phyloP scores from a whole-genome alignment of 1,140 invertebrate species.

The Carposina sasakii region DNA sequence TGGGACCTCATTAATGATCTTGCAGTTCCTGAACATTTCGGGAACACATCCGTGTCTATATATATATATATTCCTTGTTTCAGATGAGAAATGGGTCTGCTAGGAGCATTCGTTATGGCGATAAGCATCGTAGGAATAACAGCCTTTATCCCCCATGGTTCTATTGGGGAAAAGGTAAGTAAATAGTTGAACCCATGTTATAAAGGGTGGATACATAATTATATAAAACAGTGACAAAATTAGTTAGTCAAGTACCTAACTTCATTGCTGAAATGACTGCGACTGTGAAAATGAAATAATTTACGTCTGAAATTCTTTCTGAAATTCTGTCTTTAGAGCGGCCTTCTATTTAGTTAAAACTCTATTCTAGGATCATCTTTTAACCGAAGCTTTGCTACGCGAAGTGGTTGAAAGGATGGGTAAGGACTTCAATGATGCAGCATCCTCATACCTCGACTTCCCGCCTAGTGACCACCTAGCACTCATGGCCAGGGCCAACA shows the following conservation, averaged over 20 bases:
- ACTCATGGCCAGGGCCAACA: constrained; percentile 69
- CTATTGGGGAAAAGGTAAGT: constrained; percentile 64
- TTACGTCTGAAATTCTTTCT: no score
- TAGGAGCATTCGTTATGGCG: constrained; percentile 45
- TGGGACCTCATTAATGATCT: no score
- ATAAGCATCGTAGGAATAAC: constrained; percentile 59
- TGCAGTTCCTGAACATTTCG: no score
- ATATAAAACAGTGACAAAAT: no score
- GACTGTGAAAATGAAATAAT: no score
- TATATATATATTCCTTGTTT: constrained; percentile 18
- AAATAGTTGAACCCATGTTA: no score
- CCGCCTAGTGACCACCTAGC: constrained; percentile 73
- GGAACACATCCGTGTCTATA: no score
- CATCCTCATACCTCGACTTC: constrained; percentile 77
- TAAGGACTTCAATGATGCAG: constrained; percentile 77
- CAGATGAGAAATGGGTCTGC: constrained; percentile 54
- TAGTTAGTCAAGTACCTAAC: no score
- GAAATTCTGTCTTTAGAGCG: no score
- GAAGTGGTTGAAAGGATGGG: constrained; percentile 81
- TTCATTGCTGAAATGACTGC: no score
- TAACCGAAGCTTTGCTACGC: constrained; percentile 77
- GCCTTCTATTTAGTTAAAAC: no score
- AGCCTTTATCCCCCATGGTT: constrained; percentile 67
- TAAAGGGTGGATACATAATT: no score
- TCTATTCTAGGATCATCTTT: constrained; percentile 51